Conservation (phyloP, 2,113 vertebrate genomes). For the Actenoides hombroni region DNA sequence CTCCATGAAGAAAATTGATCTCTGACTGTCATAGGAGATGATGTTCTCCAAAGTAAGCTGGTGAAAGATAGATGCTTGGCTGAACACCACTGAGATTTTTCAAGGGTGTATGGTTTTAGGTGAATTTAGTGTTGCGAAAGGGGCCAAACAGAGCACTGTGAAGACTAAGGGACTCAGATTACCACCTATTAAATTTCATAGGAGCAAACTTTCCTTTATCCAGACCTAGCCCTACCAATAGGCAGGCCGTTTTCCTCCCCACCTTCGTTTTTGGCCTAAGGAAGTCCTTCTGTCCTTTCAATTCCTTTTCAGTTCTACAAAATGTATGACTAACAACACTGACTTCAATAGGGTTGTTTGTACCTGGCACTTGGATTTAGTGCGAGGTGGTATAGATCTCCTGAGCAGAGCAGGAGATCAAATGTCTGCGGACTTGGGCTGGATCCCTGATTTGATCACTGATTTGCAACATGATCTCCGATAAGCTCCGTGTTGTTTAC, state of each 20-base stretch:
- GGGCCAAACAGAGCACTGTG: not conserved
- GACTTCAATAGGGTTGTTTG: not conserved
- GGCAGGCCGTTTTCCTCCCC: not conserved
- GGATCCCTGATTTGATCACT: not conserved
- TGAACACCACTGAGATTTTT: not conserved
- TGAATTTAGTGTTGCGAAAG: not conserved
- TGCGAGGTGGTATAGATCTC: not conserved
- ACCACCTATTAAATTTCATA: not conserved
- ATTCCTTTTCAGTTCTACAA: not conserved
- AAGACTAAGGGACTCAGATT: not conserved
- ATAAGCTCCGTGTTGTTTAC: fast-evolving
- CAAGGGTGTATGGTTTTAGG: not conserved
- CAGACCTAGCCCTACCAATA: not conserved
- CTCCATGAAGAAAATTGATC: not conserved
- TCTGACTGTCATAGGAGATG: not conserved
- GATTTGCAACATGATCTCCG: not conserved
- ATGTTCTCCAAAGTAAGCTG: not conserved
- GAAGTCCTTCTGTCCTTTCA: not conserved
- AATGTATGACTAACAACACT: fast-evolving
- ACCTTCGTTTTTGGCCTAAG: not conserved
- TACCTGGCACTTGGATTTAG: not conserved
- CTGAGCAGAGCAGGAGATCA: not conserved
- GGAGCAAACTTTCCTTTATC: not conserved
- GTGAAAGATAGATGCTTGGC: not conserved
- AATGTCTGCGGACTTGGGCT: not conserved